Conservation (phyloP, 2,113 vertebrate species). For the Crotalus tigris region DNA sequence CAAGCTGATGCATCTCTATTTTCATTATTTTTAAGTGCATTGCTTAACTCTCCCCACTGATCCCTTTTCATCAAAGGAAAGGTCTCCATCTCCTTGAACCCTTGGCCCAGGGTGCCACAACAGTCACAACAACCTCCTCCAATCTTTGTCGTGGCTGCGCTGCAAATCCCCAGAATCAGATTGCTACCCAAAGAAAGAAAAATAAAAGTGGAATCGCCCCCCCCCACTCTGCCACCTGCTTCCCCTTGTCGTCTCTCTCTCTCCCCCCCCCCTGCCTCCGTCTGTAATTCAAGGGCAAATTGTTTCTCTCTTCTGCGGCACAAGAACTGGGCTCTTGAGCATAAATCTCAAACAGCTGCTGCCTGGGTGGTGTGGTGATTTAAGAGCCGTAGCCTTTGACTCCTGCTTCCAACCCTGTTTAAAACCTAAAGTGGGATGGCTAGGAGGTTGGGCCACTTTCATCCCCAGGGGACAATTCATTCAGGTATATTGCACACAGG, state of each 20-base stretch:
- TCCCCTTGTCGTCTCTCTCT: not conserved
- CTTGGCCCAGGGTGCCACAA: not conserved
- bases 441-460: not conserved
- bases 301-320: not conserved
- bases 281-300: slow-evolving; percentile 17
- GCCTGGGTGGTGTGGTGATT: not conserved
- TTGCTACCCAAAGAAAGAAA: not conserved
- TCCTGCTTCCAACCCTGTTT: not conserved
- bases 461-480: not conserved
- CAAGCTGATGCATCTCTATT: not conserved
- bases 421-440: slow-evolving; percentile 8
- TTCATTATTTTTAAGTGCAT: not conserved
- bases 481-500: not conserved
- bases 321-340: not conserved
- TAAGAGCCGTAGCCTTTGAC: not conserved
- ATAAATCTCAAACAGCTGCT: not conserved
- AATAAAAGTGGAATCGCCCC: not conserved
- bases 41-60: not conserved
- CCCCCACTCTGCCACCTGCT: not conserved
- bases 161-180: not conserved
- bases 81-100: not conserved
- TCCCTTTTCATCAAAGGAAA: not conserved
- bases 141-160: not conserved
- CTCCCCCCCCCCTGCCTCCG: not conserved
- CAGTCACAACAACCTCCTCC: not conserved